Base-by-base conservation (phyloP, 2,888 invertebrate genomes). In the Podotricha telesiphe region DNA sequence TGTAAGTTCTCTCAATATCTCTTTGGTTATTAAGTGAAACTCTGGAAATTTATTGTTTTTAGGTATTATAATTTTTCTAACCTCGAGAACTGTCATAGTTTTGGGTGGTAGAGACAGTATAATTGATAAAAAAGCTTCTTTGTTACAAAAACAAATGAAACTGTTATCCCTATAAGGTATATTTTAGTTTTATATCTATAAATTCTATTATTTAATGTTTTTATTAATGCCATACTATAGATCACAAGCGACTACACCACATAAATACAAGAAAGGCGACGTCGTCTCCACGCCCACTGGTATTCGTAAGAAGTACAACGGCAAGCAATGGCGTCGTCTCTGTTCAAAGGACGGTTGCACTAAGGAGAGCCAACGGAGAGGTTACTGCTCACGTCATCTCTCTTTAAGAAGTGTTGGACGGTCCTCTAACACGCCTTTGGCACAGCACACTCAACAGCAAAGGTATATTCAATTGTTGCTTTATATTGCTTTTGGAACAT, bases 261-360 rank as follows among this genome's bases (percentile, higher is more conserved):
- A 98, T 93, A 98, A 98, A 88, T 98, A 98, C 93, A 98, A 98
- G 93, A 99, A 99, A 92, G 99, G 99, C 76, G 99, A 99, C 88
- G 97, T 99, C 68, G 98, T 98, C 45, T 96, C 96, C 5, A 98
- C 98, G 61, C 97, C 98, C 4, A 98, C 97, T 79, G 99, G 99
- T 75, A 98, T 99, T 79, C 94, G 99, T 15, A 99, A 99, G 93
- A 99, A 99, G 93, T 99, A 98, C 91, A 99, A 99, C 93, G 99
- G 99, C 47, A 99, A 99, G 92, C 99, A 99, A 87, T 99, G 99
- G 99, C 95, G 99, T 73, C 94, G 99, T 79, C 94, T 99, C 74
- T 99, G 99, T 93, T 98, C 98, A 70, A 97, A 97, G 87, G 97
- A 98, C 81, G 97, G 97, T 67, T 99, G 99, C 90, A 96, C 96